Evolutionary conservation across 2,888 invertebrate species (phyloP), one percentile per base, ranked within the genome.

Genomic region (Tachina lurida): DNA sequence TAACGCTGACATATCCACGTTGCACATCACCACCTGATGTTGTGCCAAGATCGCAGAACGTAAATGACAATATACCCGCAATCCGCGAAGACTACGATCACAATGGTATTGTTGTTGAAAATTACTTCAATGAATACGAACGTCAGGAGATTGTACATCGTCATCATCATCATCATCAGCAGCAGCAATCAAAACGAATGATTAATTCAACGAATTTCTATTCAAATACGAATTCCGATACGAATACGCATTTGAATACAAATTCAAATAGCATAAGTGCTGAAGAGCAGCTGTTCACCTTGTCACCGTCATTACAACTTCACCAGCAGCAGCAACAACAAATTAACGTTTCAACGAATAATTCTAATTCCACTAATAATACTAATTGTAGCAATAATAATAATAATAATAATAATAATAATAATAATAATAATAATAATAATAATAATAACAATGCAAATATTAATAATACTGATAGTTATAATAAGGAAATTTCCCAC

Each of bases 111-210:
- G 89, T 92, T 89, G 92, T 92, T 86, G 92, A 92, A 88, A 91
- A 92, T 87, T 92, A 92, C 90, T 92, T 92, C 87, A 91, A 92
- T 88, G 91, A 92, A 90, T 92, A 92, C 87, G 91, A 92, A 88
- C 92, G 92, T 90, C 92, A 92, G 91, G 92, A 92, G 91, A 92
- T 92, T 90, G 91, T 91, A 88, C 91, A 90, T 90, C 91, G 89
- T 89, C 88, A 87, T 84, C 88, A 74, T 58, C 19, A 31, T 31
- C 19, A 58, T 89, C 88, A 87, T 84, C 88, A 74, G 31, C 19
- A 31, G 2, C 19, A 58, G 10, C 31, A 45, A 65, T 79, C 86
- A 86, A 88, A 89, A 85, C 77, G 73, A 70, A 87, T 71, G 74
- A n/a, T 58, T 68, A 52, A 71, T 52, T 58, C 49, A 58, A 58